Evolutionary conservation across 2,113 vertebrate species (phyloP), one percentile per base, ranked within the genome.

Genomic region (Chinchilla lanigera): DNA sequence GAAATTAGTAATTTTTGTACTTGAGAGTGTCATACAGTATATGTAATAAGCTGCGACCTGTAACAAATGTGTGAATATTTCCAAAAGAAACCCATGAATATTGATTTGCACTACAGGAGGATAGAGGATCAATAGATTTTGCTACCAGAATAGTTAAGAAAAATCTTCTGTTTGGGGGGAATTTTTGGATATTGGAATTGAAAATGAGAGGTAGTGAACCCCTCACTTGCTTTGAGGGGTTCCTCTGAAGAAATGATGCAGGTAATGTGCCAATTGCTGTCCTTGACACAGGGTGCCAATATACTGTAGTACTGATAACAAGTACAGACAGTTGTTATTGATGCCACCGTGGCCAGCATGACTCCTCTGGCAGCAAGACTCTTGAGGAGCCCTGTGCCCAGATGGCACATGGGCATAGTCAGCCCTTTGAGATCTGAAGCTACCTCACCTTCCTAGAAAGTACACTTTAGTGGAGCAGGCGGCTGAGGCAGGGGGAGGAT

Each of bases 101-200:
- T 22, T n/a, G 33, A 80, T 60, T 83, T 50, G 50, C 1, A 1
- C 26, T 9, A 13, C 8, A 24, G 60, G 60, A 69, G 3, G 3
- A 54, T 12, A 89, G 75, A 63, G 2, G 44, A 94, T 61, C 56
- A 89, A 92, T 0, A 84, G 81, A 17, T 52, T 84, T 92, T 89
- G n/a, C 81, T 12, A 44, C 28, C 89, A 90, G 56, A 88, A 83
- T 65, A 65, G 16, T 63, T 93, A 44, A 89, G 78, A 86, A 92
- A 73, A 87, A 30, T 33, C 28, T 82, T 73, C 41, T 86, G 50
- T 73, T 61, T 33, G 24, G 30, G 38, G 33, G 13, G 3, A 9
- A 7, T 90, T 78, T 94, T 52, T 28, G 65, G 80, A 75, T 63
- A 89, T 69, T 67, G 35, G 61, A 81, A 61, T 94, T 61, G 20